Evolutionary conservation across 2,888 invertebrate species (phyloP), one percentile per base, ranked within the genome.

Genomic region (Erynnis tages): DNA sequence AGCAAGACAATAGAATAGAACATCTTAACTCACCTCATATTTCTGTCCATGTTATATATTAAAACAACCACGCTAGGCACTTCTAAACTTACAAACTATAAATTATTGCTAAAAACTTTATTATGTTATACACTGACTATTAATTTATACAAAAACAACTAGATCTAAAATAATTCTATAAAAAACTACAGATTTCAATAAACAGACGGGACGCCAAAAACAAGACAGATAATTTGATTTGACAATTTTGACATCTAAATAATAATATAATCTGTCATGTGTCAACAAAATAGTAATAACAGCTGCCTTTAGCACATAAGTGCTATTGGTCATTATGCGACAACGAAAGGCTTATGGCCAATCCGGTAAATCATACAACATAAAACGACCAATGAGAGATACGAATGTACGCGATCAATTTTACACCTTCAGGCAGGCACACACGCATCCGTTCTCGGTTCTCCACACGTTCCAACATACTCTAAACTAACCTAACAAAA

Each of bases 21-120:
- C 61, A 41, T 49, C 49, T 32, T 29, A 14, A 10, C 84, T 78
- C 70, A 86, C 89, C 89, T 88, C 84, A 87, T 82, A 83, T 79
- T 87, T 67, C 86, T 82, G 67, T 86, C 86, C 84, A 86, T 86
- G 59, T 71, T 80, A 68, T 61, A 56, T 67, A 25, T 44, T 41
- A 69, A 65, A 44, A 25, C 13, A 25, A 50, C 3, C 25, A 38
- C 50, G 10, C 35, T 29, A 50, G 43, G 21, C 35, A 50, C 50
- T 43, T 29, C 14, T 29, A 7, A 25, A 43, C 19, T 50, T 29
- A 17, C 14, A 23, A 43, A 14, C 27, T 14, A 50, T 3, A n/a
- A 27, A 19, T 27, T 23, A 34, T 14, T 19, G 16, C n/a, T 27
- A 43, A 21, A 2, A 37, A 10, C 19, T 50, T 19, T 34, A 21